These are phyloP conservation scores for Rhinoptilus africanus DNA, from an alignment of 2,113 vertebrate species.

Conservation along the genomic window DNA sequence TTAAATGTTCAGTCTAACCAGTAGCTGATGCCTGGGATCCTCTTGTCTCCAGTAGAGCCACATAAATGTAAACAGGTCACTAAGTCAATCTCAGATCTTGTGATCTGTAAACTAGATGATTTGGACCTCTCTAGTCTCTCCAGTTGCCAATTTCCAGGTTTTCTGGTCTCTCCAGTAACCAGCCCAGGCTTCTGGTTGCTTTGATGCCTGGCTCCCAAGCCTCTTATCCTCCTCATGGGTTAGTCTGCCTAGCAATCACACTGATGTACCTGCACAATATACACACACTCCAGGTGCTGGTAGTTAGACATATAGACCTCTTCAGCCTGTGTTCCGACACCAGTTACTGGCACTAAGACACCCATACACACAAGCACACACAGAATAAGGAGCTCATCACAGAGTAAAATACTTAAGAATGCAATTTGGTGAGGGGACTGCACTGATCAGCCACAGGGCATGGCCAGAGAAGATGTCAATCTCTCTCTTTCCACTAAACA, in stretches of 20 bases:
- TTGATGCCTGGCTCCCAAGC: neutral
- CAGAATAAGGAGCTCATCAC: neutral
- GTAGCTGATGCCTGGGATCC: neutral
- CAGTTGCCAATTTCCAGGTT: neutral
- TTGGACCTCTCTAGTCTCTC: neutral
- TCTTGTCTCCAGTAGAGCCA: neutral
- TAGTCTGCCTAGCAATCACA: neutral
- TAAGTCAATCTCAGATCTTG: neutral
- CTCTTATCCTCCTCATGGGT: neutral
- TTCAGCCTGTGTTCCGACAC: neutral
- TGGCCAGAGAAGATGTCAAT: neutral
- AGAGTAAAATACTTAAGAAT: neutral
- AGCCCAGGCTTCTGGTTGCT: neutral
- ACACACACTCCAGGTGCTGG: neutral
- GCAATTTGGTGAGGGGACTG: neutral
- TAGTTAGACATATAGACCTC: accelerated
- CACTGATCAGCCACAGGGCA: neutral
- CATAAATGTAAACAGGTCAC: neutral
- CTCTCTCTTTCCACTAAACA: neutral
- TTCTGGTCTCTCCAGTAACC: neutral
- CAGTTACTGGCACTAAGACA: neutral
- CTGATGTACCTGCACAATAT: neutral
- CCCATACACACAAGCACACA: neutral
- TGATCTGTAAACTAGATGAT: neutral
- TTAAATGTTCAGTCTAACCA: neutral